Percentiles rank a stretch among this genome's conserved stretches.
Conservation (phyloP, 1,140 invertebrate species). For the Temnothorax nylanderi region DNA sequence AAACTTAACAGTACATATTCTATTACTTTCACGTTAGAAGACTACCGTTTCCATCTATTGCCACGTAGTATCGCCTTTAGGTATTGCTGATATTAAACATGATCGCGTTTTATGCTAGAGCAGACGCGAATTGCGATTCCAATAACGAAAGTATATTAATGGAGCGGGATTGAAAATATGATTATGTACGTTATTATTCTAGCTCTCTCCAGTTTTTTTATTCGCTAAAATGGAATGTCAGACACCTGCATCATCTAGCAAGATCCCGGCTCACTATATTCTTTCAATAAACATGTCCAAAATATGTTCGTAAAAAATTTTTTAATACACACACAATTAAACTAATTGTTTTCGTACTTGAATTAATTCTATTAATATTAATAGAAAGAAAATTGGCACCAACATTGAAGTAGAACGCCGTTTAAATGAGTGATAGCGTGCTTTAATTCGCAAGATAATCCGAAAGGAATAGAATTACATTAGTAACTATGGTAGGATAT, state of each 20-base stretch:
- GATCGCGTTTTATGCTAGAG: conserved; percentile 32
- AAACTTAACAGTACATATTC: conserved; percentile 46
- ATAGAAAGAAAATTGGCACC: background rate
- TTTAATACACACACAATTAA: background rate
- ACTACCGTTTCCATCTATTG: conserved; percentile 15
- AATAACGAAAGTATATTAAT: conserved; percentile 31
- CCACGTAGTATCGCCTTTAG: background rate
- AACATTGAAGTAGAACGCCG: background rate
- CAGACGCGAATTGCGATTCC: background rate
- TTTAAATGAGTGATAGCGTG: background rate
- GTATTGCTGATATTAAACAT: background rate
- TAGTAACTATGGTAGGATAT: background rate
- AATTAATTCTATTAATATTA: background rate
- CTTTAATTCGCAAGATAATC: background rate
- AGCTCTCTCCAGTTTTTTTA: conserved; percentile 25
- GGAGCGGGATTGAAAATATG: background rate
- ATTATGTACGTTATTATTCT: background rate
- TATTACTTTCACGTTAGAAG: conserved; percentile 46
- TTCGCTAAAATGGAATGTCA: background rate
- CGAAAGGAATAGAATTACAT: background rate
- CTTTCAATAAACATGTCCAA: background rate
- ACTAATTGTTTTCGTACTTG: background rate
- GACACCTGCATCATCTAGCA: background rate
- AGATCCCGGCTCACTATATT: background rate
- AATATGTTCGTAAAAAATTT: background rate